A percentile compares a stretch with the other conserved stretches of the same genome.
Evolutionary conservation across 53 echinoderm and acorn worm genomes (phyloP).

Genomic region (Holothuria scabra): DNA sequence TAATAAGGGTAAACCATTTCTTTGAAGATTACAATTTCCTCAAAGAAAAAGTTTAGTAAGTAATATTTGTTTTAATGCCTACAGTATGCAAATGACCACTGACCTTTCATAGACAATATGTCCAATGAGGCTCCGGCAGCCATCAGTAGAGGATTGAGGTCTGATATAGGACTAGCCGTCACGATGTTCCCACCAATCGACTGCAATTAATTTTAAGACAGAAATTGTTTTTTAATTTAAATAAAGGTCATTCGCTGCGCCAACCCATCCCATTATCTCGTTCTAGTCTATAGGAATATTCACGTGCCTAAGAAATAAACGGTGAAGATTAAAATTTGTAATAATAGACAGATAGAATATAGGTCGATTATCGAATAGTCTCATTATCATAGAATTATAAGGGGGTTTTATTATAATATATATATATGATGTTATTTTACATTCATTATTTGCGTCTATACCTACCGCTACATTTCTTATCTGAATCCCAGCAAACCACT

Average conservation of each 20-base stretch:
- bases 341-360: no score
- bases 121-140: slow-evolving; percentile 73
- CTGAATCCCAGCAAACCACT: slow-evolving; percentile 91
- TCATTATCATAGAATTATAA: no score
- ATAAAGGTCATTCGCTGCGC: no score
- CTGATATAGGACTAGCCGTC: slow-evolving; percentile 91
- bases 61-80: no score
- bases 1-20: no score
- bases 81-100: background rate
- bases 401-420: no score
- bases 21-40: no score
- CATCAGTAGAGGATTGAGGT: slow-evolving; percentile 88
- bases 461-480: slow-evolving; percentile 83
- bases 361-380: no score
- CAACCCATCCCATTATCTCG: background rate
- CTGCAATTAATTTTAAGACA: slow-evolving; percentile 39
- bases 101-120: slow-evolving; percentile 49
- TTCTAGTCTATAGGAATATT: background rate
- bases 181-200: slow-evolving; percentile 86
- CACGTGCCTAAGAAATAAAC: no score
- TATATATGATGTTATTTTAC: no score
- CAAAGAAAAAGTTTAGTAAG: no score
- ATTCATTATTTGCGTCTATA: background rate
- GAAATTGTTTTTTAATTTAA: background rate
- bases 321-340: no score